Evolutionary conservation across 1,140 invertebrate species (phyloP).

Genomic region (Lordiphosa clarofinis): DNA sequence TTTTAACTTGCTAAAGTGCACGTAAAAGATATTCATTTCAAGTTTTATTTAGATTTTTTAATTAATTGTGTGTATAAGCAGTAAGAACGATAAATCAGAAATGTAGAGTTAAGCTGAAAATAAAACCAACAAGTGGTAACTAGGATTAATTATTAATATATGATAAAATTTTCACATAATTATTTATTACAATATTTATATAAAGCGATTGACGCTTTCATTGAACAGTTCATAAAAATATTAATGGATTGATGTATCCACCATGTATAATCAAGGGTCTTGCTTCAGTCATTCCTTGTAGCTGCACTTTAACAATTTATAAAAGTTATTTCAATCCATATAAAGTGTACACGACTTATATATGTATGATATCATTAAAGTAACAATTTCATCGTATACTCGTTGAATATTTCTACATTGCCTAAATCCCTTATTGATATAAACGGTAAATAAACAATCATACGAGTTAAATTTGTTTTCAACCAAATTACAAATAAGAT

Average conservation of each 20-base stretch:
- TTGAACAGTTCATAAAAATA: conserved; percentile 58
- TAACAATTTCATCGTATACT: conserved; percentile 65
- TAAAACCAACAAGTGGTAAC: conserved; percentile 60
- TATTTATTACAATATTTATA: conserved; percentile 75
- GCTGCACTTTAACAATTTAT: conserved; percentile 73
- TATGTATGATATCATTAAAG: conserved; percentile 74
- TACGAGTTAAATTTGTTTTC: conserved; percentile 6
- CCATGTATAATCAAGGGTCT: conserved; percentile 65
- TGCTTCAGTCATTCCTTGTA: conserved; percentile 78
- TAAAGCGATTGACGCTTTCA: conserved; percentile 72
- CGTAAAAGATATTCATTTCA: conserved; percentile 49
- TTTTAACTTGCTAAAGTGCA: conserved; percentile 43
- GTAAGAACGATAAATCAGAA: conserved; percentile 48
- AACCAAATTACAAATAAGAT: conserved; percentile 5
- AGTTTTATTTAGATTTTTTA: conserved; percentile 64
- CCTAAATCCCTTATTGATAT: conserved; percentile 22
- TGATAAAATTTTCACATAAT: conserved; percentile 75
- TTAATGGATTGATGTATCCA: conserved; percentile 65
- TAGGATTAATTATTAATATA: conserved; percentile 64
- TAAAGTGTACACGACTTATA: conserved; percentile 63
- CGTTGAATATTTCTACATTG: conserved; percentile 30
- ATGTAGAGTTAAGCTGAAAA: conserved; percentile 50
- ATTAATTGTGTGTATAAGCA: conserved; percentile 66
- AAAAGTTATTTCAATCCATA: conserved; percentile 65
- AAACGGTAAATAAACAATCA: conserved; percentile 6